Conservation (phyloP, 2,888 invertebrate species). For the Aethes cnicana region DNA sequence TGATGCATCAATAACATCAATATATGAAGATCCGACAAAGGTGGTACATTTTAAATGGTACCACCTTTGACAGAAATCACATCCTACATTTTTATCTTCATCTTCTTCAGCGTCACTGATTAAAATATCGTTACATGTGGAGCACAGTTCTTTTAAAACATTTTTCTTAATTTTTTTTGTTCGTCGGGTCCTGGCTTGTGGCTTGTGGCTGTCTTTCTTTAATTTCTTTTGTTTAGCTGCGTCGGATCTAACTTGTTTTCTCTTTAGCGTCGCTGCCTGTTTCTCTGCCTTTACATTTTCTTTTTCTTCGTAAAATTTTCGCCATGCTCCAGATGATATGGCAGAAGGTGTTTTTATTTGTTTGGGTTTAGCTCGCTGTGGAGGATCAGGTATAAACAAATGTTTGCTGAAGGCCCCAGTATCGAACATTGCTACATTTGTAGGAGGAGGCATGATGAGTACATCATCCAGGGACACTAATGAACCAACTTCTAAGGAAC, state of each 20-base stretch:
- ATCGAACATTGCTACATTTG: too few relatives aligned
- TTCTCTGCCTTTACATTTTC: neutral
- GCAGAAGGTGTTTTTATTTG: neutral
- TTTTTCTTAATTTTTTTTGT: neutral
- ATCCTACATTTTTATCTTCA: slow-evolving; percentile 5
- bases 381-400: neutral
- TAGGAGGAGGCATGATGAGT: neutral
- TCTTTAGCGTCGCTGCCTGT: neutral
- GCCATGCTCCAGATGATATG: neutral
- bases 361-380: neutral
- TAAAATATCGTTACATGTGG: neutral
- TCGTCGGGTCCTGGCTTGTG: neutral
- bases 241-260: neutral
- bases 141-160: neutral
- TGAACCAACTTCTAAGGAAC: neutral
- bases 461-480: neutral
- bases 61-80: slow-evolving; percentile 6
- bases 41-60: neutral
- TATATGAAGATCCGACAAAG: neutral
- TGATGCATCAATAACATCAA: neutral
- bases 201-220: neutral
- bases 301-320: neutral
- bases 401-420: neutral
- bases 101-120: slow-evolving; percentile 3
- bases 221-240: neutral